Evolutionary conservation across 2,113 vertebrate genomes (phyloP), one percentile per base, ranked within the genome.

Genomic region (Trogon surrucura): DNA sequence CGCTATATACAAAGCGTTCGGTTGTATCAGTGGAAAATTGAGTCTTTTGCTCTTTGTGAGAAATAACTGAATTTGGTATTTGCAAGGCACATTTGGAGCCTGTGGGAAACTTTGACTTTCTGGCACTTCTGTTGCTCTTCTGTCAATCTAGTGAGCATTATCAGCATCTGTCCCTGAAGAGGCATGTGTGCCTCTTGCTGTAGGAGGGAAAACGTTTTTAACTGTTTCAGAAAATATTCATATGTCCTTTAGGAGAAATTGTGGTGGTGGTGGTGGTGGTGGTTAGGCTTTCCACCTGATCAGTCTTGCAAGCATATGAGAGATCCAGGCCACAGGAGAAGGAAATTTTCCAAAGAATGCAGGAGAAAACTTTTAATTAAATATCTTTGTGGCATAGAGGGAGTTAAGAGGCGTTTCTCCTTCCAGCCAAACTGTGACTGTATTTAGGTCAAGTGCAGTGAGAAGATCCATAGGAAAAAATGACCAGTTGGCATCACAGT

Each of bases 381-480:
- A 27, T 66, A 36, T 26, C 23, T 78, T 11, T 18, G 8, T 57
- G 21, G 61, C 38, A 45, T 4, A 36, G 75, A 36, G 45, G 34
- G 72, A 73, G 78, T 86, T 86, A 86, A 94, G 70, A 85, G 16
- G 51, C 8, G 22, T 80, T 93, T 78, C 27, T 70, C 21, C 32
- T 48, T 95, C 23, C 17, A 60, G 80, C 75, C 73, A 50, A 84
- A 86, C 67, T 74, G 58, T 34, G 80, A 85, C 58, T 11, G 2
- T 70, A 81, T 88, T 94, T 91, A 88, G 84, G 88, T 88, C 73
- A 81, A 79, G 58, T 50, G 60, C 64, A 90, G 51, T 58, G 89
- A 81, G 79, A 90, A 80, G 77, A 67, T 75, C 44, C 64, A 11
- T 78, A 94, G 80, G 82, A 79, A 94, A 82, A 94, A 80, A 77